Base-by-base conservation (phyloP, 2,113 vertebrate genomes). In the Carassius auratus region DNA sequence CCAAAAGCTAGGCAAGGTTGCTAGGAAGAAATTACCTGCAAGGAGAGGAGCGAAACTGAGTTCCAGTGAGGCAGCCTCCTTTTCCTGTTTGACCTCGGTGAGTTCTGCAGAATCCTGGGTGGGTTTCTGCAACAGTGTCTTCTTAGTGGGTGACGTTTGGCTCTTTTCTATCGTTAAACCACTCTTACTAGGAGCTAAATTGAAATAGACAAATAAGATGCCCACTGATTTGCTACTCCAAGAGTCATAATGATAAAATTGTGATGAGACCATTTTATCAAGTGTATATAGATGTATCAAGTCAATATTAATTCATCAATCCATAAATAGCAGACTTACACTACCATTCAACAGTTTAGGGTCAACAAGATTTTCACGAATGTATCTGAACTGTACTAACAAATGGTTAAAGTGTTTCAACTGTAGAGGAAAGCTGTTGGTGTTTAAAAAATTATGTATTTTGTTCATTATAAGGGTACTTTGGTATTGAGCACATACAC, bases 31-130 rank as follows among this genome's bases (percentile, higher is more conserved):
- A 48, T 7, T 82, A 97, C 96, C 96, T 86, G 95, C 92, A 1
- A 96, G 90, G 12, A 97, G 93, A 2, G 89, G 74, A 87, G 92
- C 86, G 1, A 91, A 21, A 0, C 64, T 85, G 23, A 96, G 83
- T 38, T 95, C 91, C 55, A 93, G 68, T 0, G 86, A 92, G 36
- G 92, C 91, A 55, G 69, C 1, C 0, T 86, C 84, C 0, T 50
- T 73, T 38, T 78, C 91, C 77, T 45, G 78, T 0, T 71, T 19
- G 0, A 76, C 0, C 0, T 87, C 26, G 13, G 30, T 30, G 36
- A 80, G 21, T 36, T 73, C 84, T n/a, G 23, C 13, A 0, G 4
- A 75, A 7, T 86, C 81, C 12, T 13, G 69, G 45, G 50, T 8
- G 14, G 13, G 5, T 80, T 85, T 88, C 15, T 45, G 30, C 38